These are phyloP conservation scores for Mus spretus DNA, from an alignment of 2,797 vertebrate genomes.

Conservation along the genomic window DNA sequence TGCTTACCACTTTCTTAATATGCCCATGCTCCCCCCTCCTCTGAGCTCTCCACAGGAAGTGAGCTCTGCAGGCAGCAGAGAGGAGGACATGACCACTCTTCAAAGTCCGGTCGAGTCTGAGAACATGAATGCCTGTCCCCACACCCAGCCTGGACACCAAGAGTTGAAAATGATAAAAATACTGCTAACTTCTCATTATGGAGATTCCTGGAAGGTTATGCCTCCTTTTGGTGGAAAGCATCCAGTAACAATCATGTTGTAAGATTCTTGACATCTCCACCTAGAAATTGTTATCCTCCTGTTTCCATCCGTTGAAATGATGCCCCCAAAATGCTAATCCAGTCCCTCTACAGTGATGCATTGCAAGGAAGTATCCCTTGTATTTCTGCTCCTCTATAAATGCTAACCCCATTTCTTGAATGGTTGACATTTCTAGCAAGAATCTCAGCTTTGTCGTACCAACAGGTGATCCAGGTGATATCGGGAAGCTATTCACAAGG, in stretches of 20 bases:
- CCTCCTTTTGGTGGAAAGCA: not conserved
- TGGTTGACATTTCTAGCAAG: not conserved
- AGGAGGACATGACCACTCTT: not conserved
- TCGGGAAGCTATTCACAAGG: not conserved
- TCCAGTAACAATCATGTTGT: not conserved
- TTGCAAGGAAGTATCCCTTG: not conserved
- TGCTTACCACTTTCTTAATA: not conserved
- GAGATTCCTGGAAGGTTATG: not conserved
- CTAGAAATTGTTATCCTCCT: too few relatives aligned
- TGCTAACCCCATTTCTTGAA: not conserved
- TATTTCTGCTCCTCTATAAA: not conserved
- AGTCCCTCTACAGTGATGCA: not conserved
- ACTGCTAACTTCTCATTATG: not conserved
- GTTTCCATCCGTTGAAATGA: not conserved
- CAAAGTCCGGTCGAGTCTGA: not conserved
- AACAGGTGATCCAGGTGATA: too few relatives aligned
- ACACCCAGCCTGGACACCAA: not conserved
- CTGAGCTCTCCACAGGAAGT: not conserved
- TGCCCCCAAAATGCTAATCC: not conserved
- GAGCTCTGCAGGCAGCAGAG: not conserved
- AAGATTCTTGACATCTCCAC: not conserved
- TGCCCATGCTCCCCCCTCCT: too few relatives aligned
- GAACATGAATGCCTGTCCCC: not conserved
- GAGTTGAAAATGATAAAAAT: not conserved
- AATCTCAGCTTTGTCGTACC: not conserved